Conservation (phyloP, 2,888 invertebrate genomes). For the Lymantria monacha region DNA sequence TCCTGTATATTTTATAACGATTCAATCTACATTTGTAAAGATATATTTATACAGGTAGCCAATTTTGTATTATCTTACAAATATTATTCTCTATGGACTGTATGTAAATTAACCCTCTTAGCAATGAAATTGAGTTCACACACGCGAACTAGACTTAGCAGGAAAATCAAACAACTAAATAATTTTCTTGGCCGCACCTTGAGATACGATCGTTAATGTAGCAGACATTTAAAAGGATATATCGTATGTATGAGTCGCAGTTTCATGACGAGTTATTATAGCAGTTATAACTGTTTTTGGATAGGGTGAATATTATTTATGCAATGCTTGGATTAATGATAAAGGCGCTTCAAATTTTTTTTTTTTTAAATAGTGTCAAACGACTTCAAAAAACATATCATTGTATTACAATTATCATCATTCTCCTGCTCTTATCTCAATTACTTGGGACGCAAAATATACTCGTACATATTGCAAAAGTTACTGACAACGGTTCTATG, state of each 20-base stretch:
- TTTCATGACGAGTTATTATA: slow-evolving; percentile 32
- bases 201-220: slow-evolving; percentile 35
- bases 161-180: slow-evolving; percentile 35
- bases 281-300: slow-evolving; percentile 23
- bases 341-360: too few relatives aligned
- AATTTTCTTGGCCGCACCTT: slow-evolving; percentile 38
- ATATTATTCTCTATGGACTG: neutral
- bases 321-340: neutral
- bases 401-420: too few relatives aligned
- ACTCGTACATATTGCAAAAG: too few relatives aligned
- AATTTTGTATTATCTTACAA: neutral
- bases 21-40: too few relatives aligned
- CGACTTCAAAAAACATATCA: too few relatives aligned
- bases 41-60: too few relatives aligned
- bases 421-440: too few relatives aligned
- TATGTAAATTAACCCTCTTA: neutral
- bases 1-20: too few relatives aligned
- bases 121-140: slow-evolving; percentile 2
- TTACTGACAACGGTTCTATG: too few relatives aligned
- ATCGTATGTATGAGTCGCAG: slow-evolving; percentile 55
- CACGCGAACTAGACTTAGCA: slow-evolving; percentile 16
- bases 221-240: slow-evolving; percentile 57
- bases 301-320: slow-evolving; percentile 8
- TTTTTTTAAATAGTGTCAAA: too few relatives aligned
- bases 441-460: too few relatives aligned